Evolutionary conservation across 2,888 invertebrate genomes (phyloP).

Genomic region (Cephus nigrinus): DNA sequence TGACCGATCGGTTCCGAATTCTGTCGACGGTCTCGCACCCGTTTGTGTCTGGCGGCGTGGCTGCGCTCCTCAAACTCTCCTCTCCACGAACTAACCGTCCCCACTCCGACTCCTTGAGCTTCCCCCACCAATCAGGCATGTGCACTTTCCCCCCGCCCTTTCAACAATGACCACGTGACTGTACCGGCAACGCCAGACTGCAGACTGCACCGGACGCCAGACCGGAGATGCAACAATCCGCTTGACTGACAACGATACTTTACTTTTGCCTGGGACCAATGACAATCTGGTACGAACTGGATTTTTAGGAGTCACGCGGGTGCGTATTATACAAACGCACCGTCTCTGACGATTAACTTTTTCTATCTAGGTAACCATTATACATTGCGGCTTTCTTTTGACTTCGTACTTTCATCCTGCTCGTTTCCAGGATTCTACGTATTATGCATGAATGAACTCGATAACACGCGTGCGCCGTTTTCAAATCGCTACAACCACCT

Average conservation of each 20-base stretch:
- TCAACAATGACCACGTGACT: background rate
- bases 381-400: background rate
- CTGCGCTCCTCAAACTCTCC: conserved; percentile 29
- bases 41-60: conserved; percentile 51
- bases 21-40: conserved; percentile 54
- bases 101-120: conserved; percentile 25
- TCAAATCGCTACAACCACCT: background rate
- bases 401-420: background rate
- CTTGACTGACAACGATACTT: conserved; percentile 56
- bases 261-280: conserved; percentile 46
- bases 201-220: conserved; percentile 3
- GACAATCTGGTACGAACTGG: background rate
- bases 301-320: conserved; percentile 34
- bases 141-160: conserved; percentile 31
- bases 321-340: conserved; percentile 40
- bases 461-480: background rate
- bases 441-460: background rate
- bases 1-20: conserved; percentile 40
- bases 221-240: conserved; percentile 29
- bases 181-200: background rate
- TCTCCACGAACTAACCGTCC: conserved; percentile 30
- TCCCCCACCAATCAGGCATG: conserved; percentile 27
- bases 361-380: background rate
- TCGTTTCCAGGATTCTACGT: background rate
- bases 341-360: background rate